These are phyloP conservation scores for Gallinago stenura DNA, from an alignment of 2,797 vertebrate species.

Conservation along the genomic window DNA sequence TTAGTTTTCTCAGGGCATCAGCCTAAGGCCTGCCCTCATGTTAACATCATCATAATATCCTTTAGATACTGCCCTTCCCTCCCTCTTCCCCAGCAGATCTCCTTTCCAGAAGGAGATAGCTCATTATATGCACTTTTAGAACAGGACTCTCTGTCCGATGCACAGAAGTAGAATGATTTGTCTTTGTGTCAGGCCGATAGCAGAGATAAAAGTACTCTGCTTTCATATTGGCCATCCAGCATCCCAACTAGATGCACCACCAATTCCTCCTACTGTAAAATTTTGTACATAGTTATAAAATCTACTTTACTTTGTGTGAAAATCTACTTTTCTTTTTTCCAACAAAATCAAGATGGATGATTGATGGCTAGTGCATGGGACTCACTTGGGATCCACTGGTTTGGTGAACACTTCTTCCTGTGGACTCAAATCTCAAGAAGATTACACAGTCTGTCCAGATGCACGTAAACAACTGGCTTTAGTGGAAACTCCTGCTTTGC, in stretches of 20 bases:
- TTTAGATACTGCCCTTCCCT: neutral
- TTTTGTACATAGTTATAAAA: neutral
- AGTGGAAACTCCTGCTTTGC: neutral
- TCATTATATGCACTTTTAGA: neutral
- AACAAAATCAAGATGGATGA: neutral
- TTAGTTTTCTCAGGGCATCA: neutral
- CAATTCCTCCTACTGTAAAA: neutral
- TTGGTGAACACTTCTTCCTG: neutral
- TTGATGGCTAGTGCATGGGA: neutral
- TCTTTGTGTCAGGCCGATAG: neutral
- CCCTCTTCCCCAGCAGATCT: neutral
- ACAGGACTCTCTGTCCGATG: neutral
- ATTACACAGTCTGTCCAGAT: neutral
- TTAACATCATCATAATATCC: neutral
- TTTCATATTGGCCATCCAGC: neutral
- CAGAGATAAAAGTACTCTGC: neutral
- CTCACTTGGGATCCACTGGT: neutral
- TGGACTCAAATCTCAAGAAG: neutral
- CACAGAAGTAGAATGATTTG: neutral
- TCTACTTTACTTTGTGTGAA: neutral
- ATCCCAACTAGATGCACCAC: neutral
- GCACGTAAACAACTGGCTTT: neutral
- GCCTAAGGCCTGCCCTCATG: neutral
- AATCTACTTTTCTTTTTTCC: neutral
- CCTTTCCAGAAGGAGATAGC: neutral